A percentile compares a stretch with the other conserved stretches of the same genome.
Evolutionary conservation across 2,797 vertebrate species (phyloP).

Genomic region (Helarctos malayanus): DNA sequence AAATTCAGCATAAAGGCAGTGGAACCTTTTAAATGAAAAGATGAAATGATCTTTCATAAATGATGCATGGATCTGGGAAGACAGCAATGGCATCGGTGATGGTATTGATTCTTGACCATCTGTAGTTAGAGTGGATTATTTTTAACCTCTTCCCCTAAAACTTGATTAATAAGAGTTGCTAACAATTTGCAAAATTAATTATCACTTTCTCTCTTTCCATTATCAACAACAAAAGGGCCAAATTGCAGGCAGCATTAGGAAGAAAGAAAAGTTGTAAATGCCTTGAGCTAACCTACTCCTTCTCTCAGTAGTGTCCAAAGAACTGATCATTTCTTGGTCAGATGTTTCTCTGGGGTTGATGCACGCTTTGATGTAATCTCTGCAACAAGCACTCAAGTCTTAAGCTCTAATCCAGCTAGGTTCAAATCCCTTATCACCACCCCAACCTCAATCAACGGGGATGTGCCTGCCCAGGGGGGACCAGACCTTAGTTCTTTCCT

Average conservation of each 20-base stretch:
- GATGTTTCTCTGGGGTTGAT: background rate
- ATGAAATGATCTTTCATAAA: slow-evolving; percentile 20
- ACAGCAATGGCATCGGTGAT: background rate
- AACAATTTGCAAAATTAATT: slow-evolving; percentile 46
- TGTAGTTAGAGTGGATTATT: background rate
- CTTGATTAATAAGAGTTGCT: slow-evolving; percentile 27
- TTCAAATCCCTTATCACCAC: background rate
- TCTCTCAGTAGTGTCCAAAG: background rate
- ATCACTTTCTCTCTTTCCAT: background rate
- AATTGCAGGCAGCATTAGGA: background rate
- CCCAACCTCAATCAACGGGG: background rate
- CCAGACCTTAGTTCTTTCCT: background rate
- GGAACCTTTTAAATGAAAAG: background rate
- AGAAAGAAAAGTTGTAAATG: background rate
- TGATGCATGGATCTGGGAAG: background rate
- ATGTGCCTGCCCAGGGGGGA: background rate
- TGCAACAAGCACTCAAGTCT: background rate
- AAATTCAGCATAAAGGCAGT: slow-evolving; percentile 26
- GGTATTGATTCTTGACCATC: background rate
- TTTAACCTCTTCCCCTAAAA: background rate
- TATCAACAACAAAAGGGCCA: slow-evolving; percentile 26
- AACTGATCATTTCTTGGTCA: background rate
- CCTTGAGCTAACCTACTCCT: background rate
- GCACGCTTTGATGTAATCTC: too few species aligned
- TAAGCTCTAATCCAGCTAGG: background rate